Conservation (phyloP, 2,888 invertebrate species). For the Patella caerulea region DNA sequence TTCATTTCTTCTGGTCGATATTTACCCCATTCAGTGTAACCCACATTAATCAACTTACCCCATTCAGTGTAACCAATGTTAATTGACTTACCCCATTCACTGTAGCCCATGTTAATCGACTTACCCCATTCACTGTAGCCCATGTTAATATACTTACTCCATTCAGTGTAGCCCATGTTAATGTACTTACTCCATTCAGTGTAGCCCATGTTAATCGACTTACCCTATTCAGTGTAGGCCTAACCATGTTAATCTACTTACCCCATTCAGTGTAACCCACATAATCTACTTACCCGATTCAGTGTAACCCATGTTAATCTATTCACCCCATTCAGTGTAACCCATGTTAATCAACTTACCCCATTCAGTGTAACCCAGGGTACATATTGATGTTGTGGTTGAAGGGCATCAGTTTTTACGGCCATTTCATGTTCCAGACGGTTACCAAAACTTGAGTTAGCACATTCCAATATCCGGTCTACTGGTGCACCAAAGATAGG, state of each 20-base stretch:
- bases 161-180: too few relatives aligned
- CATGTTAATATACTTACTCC: too few relatives aligned
- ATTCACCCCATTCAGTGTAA: slow-evolving; percentile 68
- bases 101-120: too few relatives aligned
- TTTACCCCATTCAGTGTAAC: slow-evolving; percentile 31
- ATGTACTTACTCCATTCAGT: too few relatives aligned
- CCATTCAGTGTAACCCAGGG: slow-evolving; percentile 71
- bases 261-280: slow-evolving; percentile 51
- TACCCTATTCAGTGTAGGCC: too few relatives aligned
- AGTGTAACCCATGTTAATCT: too few relatives aligned
- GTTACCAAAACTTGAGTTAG: slow-evolving; percentile 58
- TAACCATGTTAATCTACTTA: too few relatives aligned
- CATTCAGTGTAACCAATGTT: slow-evolving; percentile 69
- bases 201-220: too few relatives aligned
- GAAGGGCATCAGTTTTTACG: slow-evolving; percentile 56
- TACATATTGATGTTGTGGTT: slow-evolving; percentile 65
- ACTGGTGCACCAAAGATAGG: slow-evolving; percentile 44
- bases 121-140: too few relatives aligned
- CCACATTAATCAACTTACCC: slow-evolving; percentile 67
- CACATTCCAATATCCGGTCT: slow-evolving; percentile 54
- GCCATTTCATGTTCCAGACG: slow-evolving; percentile 67
- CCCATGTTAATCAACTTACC: slow-evolving; percentile 66
- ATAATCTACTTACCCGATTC: slow-evolving; percentile 59
- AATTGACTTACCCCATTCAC: too few relatives aligned
- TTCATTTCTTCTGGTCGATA: too few relatives aligned